Evolutionary conservation across 2,888 invertebrate species (phyloP), one percentile per base, ranked within the genome.

Genomic region (Halocaridina rubra): DNA sequence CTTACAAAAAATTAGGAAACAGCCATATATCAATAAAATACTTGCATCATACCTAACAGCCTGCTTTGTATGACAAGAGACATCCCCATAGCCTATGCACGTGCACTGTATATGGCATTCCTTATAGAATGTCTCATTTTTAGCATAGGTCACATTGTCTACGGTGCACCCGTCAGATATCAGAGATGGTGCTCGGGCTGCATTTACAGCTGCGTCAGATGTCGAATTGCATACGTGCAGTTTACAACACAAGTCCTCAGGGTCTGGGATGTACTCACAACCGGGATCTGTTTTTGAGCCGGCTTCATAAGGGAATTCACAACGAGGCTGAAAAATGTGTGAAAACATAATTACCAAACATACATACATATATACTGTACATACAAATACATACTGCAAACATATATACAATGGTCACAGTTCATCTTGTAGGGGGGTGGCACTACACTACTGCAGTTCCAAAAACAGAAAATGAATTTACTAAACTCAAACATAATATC

Each of bases 231-330:
- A 97, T 2, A 96, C 92, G 87, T 96, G 95, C 87, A 96, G 93
- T 89, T 95, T 95, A 89, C 97, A 97, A 90, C 97, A 97, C 0
- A 94, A 92, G 90, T 97, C 97, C 76, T 94, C 94, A 0, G 96
- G 95, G 90, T 97, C 96, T 88, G 95, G 94, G 0, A 96, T n/a
- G 69, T 78, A 77, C 32, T 80, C 59, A 53, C 88, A 88, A 16
- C 80, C 86, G 22, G 80, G 64, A 46, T 77, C 86, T 2, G n/a
- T 39, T 24, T 80, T 64, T 22, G 84, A 67, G 3, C 74, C 79
- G 13, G 74, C 64, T 33, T 82, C 72, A 8, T 64, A 61, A 7
- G 82, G 67, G 30, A 82, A 82, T 46, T 82, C 82, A 53, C 86
- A 86, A 2, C 86, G 82, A 16, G 86, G 82, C 86, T 86, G 86